Evolutionary conservation across 1,140 invertebrate species (phyloP).

Genomic region (Charaxes varanes): DNA sequence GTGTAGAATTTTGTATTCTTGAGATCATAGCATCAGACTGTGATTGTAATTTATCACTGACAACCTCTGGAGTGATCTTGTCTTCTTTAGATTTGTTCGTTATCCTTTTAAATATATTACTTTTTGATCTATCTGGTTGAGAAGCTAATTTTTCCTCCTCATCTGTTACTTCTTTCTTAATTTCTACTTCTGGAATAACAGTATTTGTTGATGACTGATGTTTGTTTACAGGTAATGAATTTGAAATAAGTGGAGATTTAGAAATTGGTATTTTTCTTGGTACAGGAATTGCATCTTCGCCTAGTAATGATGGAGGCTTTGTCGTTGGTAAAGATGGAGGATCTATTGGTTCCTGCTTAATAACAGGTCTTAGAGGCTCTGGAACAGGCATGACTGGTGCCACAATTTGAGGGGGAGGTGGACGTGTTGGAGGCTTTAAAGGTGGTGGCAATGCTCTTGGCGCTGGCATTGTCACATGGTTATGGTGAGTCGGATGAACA

Average conservation of each 20-base stretch:
- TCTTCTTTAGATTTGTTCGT: constrained; percentile 83
- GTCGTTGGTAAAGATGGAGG: constrained; percentile 10
- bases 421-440: constrained; percentile 27
- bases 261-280: constrained; percentile 65
- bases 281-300: constrained; percentile 61
- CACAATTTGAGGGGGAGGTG: constrained; percentile 19
- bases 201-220: constrained; percentile 55
- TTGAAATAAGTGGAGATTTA: constrained; percentile 57
- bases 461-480: constrained; percentile 57
- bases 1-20: constrained; percentile 56
- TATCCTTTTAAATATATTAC: constrained; percentile 91
- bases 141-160: constrained; percentile 82
- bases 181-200: constrained; percentile 52
- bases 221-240: constrained; percentile 58
- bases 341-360: constrained; percentile 62
- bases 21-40: constrained; percentile 70
- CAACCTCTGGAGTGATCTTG: constrained; percentile 64
- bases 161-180: constrained; percentile 72
- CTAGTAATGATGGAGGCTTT: constrained; percentile 25
- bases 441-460: constrained; percentile 28
- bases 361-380: constrained; percentile 44
- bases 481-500: constrained; percentile 59
- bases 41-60: constrained; percentile 57
- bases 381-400: constrained; percentile 15
- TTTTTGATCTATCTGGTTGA: constrained; percentile 87